phyloP scores from a whole-genome alignment of 2,113 vertebrate genomes.

The Heterocephalus glaber region DNA sequence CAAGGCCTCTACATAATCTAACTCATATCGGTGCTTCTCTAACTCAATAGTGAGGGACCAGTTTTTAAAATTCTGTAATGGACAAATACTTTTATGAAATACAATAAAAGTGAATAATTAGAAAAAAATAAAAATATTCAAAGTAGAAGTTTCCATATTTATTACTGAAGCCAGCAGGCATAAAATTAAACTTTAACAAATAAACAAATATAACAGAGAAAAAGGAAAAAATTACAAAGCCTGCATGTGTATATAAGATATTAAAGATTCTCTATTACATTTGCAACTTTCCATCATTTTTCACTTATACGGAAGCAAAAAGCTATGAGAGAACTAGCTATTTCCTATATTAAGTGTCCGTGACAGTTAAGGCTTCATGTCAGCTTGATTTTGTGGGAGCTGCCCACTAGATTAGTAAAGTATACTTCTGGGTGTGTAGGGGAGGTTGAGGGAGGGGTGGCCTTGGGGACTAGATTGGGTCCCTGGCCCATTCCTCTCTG shows the following conservation, averaged over 20 bases:
- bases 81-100: background rate
- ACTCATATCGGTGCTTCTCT: background rate
- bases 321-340: background rate
- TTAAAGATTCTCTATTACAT: background rate
- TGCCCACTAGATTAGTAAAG: background rate
- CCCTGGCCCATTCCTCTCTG: background rate
- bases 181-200: conserved; percentile 32
- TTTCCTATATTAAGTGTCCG: background rate
- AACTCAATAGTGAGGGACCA: background rate
- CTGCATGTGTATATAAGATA: background rate
- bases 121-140: background rate
- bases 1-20: background rate
- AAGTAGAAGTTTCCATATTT: background rate
- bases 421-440: background rate
- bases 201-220: background rate
- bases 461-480: background rate
- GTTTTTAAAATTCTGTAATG: conserved; percentile 3
- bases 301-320: background rate
- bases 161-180: background rate
- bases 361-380: background rate
- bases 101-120: conserved; percentile 25
- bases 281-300: background rate
- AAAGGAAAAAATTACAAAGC: background rate
- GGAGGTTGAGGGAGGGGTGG: background rate
- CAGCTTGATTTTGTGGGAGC: background rate